Percentiles rank a stretch among this genome's conserved stretches.
These are phyloP conservation scores for Cenopis cana DNA, from an alignment of 2,888 invertebrate genomes.

Conservation along the genomic window DNA sequence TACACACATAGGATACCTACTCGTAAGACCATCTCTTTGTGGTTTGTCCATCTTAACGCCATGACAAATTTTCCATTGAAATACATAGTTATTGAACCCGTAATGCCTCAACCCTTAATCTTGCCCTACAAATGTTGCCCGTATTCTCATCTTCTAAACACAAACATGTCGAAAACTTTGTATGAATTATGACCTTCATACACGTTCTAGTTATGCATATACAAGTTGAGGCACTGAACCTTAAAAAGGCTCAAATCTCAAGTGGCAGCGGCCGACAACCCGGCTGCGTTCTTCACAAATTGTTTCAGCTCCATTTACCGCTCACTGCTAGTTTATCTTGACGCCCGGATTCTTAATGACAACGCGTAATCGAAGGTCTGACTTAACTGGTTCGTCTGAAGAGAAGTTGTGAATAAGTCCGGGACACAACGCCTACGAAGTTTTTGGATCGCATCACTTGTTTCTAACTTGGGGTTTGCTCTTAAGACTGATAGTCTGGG, in stretches of 20 bases:
- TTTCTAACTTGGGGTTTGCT: constrained; percentile 14
- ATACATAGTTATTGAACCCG: no score
- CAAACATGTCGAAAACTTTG: constrained; percentile 26
- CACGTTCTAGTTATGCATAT: background rate
- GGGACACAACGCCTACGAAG: constrained; percentile 9
- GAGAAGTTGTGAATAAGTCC: no score
- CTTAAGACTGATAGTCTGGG: constrained; percentile 20
- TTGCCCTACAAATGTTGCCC: background rate
- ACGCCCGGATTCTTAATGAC: no score
- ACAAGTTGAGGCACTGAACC: constrained; percentile 6
- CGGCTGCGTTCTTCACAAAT: no score
- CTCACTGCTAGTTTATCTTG: no score
- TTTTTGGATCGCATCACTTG: constrained; percentile 34
- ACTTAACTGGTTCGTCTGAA: no score
- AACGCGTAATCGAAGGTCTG: no score
- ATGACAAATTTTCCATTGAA: background rate
- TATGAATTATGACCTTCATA: constrained; percentile 27
- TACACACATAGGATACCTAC: no score
- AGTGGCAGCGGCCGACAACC: constrained; percentile 4
- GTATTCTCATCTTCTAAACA: background rate
- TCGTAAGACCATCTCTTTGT: no score
- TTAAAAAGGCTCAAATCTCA: constrained; percentile 30
- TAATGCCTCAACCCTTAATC: background rate
- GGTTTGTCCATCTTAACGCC: background rate
- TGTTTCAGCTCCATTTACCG: no score